These are phyloP conservation scores for Mythimna loreyi DNA, from an alignment of 2,888 invertebrate genomes.

Conservation along the genomic window DNA sequence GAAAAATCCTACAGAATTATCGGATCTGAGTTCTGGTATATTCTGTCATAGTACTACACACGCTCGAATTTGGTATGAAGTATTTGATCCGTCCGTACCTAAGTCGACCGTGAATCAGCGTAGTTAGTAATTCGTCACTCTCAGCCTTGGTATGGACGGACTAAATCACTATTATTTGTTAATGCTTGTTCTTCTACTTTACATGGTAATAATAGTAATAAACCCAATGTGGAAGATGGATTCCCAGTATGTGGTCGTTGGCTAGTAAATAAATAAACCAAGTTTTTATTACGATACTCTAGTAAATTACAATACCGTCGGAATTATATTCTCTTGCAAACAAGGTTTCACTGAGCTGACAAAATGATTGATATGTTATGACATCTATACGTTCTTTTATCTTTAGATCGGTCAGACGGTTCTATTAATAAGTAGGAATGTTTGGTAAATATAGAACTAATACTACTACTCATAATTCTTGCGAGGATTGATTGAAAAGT, in stretches of 20 bases:
- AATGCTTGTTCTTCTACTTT: background rate
- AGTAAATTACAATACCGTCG: background rate
- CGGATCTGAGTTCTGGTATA: no score
- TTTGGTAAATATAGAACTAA: slow-evolving; percentile 22
- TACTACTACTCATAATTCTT: slow-evolving; percentile 13
- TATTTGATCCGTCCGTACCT: no score
- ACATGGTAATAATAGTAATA: no score
- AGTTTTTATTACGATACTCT: slow-evolving; percentile 7
- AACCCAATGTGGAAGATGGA: background rate
- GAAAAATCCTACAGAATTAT: no score
- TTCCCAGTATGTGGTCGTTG: background rate
- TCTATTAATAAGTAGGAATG: slow-evolving; percentile 3
- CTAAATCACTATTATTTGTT: background rate
- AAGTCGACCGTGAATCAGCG: no score
- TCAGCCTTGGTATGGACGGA: no score
- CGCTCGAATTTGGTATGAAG: no score
- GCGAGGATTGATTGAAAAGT: background rate
- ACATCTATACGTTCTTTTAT: slow-evolving; percentile 14
- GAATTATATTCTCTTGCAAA: slow-evolving; percentile 3
- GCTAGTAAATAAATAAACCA: slow-evolving; percentile 1
- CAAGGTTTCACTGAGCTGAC: slow-evolving; percentile 8
- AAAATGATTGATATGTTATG: slow-evolving; percentile 47
- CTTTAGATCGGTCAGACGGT: background rate
- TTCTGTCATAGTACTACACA: no score
- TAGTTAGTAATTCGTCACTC: no score